phyloP scores from a whole-genome alignment of 2,113 vertebrate genomes.

The Riparia riparia region DNA sequence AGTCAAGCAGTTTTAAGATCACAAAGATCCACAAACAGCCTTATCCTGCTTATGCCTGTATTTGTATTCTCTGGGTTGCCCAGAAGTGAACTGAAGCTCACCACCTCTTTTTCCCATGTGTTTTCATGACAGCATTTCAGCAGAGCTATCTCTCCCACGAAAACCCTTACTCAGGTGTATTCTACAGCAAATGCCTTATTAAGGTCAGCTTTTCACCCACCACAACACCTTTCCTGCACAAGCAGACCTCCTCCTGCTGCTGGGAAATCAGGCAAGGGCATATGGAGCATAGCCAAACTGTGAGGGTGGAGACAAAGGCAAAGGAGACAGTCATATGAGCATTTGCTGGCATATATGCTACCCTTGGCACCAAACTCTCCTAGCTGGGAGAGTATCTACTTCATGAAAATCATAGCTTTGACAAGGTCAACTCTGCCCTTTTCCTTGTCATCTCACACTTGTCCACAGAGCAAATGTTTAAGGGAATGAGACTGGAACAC shows the following conservation, averaged over 20 bases:
- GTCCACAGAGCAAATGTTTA: background rate
- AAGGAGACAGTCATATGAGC: background rate
- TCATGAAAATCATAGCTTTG: background rate
- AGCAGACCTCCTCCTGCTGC: background rate
- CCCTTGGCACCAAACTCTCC: background rate
- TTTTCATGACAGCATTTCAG: background rate
- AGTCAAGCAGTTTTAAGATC: background rate
- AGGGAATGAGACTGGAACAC: background rate
- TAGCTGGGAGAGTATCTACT: background rate
- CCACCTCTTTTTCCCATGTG: background rate
- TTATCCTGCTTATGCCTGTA: background rate
- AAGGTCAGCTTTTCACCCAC: background rate
- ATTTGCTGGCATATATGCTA: background rate
- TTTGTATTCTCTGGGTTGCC: background rate
- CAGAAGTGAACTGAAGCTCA: background rate
- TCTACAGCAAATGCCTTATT: background rate
- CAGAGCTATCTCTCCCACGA: background rate
- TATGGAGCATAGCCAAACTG: background rate
- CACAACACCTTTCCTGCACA: background rate
- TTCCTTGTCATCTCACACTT: background rate
- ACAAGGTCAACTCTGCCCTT: background rate
- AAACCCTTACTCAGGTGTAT: background rate
- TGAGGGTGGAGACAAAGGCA: background rate
- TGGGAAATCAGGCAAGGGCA: background rate
- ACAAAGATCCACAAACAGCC: background rate